These are phyloP conservation scores for Eilema sororculum DNA, from an alignment of 2,888 invertebrate genomes.

Conservation along the genomic window DNA sequence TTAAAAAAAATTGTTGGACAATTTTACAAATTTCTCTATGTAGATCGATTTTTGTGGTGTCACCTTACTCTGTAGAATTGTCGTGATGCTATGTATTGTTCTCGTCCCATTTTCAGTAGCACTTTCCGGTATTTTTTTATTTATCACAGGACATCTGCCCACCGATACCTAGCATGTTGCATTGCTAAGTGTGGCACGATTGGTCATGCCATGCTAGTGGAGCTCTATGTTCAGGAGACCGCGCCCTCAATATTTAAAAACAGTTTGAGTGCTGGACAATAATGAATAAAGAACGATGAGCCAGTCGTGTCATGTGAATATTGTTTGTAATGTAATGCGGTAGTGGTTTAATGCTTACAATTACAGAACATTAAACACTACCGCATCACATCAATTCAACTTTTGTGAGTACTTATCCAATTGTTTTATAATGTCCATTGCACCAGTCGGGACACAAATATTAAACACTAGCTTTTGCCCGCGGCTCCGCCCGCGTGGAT, in stretches of 20 bases:
- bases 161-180: not conserved
- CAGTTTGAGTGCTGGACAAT: not conserved
- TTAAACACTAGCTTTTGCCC: too few relatives aligned
- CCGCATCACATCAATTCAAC: not conserved
- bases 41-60: too few relatives aligned
- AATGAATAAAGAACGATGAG: not conserved
- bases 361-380: not conserved
- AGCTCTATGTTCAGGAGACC: not conserved
- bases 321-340: constrained; percentile 1
- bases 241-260: not conserved
- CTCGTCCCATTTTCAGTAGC: not conserved
- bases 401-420: not conserved
- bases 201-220: too few relatives aligned
- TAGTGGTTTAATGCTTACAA: not conserved
- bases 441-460: not conserved
- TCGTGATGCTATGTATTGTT: too few relatives aligned
- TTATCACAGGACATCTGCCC: too few relatives aligned
- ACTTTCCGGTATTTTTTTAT: not conserved
- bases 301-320: not conserved
- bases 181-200: not conserved
- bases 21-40: too few relatives aligned
- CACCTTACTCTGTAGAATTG: too few relatives aligned
- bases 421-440: not conserved
- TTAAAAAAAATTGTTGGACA: not conserved
- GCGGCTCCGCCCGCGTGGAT: too few relatives aligned